A percentile compares a stretch with the other conserved stretches of the same genome.
phyloP scores from a whole-genome alignment of 2,797 vertebrate species.

The Mus minutoides region DNA sequence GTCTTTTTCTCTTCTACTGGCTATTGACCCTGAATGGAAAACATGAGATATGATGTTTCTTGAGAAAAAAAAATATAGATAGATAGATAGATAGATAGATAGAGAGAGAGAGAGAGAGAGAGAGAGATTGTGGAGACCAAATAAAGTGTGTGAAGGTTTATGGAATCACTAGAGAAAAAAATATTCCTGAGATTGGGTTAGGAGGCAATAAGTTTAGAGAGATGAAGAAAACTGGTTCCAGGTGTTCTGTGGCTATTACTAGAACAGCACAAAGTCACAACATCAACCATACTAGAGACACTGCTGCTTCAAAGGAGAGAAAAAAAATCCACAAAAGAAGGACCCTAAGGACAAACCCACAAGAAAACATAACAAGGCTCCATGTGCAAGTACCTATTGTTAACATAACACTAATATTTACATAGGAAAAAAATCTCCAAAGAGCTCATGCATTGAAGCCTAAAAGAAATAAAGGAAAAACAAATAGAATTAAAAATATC shows the following conservation, averaged over 20 bases:
- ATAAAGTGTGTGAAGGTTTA: not conserved
- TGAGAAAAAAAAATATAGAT: not conserved
- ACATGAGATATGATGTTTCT: not conserved
- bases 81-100: no score
- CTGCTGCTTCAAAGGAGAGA: not conserved
- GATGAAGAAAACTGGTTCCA: not conserved
- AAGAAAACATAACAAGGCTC: not conserved
- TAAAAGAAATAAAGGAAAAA: not conserved
- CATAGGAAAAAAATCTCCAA: not conserved
- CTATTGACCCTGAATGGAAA: not conserved
- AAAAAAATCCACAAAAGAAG: slow-evolving; percentile 17
- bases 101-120: no score
- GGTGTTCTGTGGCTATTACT: not conserved
- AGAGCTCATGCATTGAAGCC: not conserved
- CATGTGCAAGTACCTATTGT: not conserved
- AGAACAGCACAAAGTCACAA: not conserved
- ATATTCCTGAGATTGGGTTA: not conserved
- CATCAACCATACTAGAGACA: not conserved
- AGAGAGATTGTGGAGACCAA: not conserved
- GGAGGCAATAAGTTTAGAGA: not conserved
- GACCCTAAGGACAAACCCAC: not conserved
- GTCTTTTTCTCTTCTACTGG: not conserved
- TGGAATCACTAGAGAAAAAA: not conserved
- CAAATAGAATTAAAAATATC: slow-evolving; percentile 13
- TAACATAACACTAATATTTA: slow-evolving; percentile 7